Evolutionary conservation across 2,797 vertebrate species (phyloP), one percentile per base, ranked within the genome.

Genomic region (Manis crassicaudata): DNA sequence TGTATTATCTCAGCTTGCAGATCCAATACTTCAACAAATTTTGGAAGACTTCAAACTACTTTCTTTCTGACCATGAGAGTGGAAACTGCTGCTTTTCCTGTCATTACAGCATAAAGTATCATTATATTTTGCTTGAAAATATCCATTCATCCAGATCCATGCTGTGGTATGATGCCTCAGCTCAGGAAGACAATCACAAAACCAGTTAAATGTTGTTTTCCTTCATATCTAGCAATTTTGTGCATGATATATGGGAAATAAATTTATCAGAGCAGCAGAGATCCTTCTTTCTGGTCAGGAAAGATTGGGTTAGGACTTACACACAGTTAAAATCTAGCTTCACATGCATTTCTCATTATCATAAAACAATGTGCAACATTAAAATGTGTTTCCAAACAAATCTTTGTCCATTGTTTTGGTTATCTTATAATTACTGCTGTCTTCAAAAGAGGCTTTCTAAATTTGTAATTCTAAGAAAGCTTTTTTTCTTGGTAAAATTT

Each of bases 1-100:
- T 96, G 37, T 35, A 88, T 98, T 98, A 97, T 96, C 93, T 98
- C 97, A 97, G 87, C 92, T 97, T 97, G 96, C 35, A 56, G 90
- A 96, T 96, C 52, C 73, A 80, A 62, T 93, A 91, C 65, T 97
- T 95, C 35, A 96, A 54, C 76, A 96, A 58, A 76, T 90, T 97
- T 96, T 95, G 81, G 88, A 97, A 97, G 94, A 35, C 84, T 97
- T 92, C 58, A 94, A 96, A 52, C 12, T 76, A 58, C 58, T 96
- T 81, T 85, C 35, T 75, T 67, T 75, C 65, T 86, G 93, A 96
- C 75, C n/a, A 75, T 58, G 88, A 54, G 23, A 70, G 82, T 95
- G 60, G 79, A 96, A 98, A 97, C 67, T 73, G 83, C 76, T 32
- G 17, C 43, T 67, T 96, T 97, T 32, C 27, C 7, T 3, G 63